Conservation (phyloP, 2,113 vertebrate genomes). For the Misgurnus anguillicaudatus region DNA sequence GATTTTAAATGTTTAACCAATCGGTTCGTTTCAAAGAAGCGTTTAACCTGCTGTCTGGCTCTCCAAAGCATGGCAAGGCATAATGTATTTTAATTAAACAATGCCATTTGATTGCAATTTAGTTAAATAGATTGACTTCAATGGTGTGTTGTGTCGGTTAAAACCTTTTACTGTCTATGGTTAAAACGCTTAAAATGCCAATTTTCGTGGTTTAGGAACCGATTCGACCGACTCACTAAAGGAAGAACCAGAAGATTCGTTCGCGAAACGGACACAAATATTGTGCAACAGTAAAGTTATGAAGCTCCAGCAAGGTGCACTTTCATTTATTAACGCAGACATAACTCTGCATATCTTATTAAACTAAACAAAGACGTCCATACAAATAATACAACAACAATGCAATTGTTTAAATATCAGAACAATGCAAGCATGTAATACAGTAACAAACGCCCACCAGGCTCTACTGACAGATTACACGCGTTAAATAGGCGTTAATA, state of each 20-base stretch:
- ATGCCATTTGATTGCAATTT: no score
- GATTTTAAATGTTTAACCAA: no score
- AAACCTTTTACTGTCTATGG: no score
- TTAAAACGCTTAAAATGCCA: no score
- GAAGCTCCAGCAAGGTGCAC: not conserved
- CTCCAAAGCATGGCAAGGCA: no score
- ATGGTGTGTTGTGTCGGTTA: no score
- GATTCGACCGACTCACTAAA: not conserved
- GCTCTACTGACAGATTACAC: no score
- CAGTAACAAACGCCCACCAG: not conserved
- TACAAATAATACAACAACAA: not conserved
- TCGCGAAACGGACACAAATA: not conserved
- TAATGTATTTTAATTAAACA: no score
- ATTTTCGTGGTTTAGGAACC: not conserved
- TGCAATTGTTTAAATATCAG: not conserved
- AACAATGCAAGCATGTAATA: not conserved
- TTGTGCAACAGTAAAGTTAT: not conserved
- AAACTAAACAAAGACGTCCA: no score
- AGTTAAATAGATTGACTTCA: no score
- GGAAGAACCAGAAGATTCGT: not conserved
- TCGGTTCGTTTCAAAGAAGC: no score
- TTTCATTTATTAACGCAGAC: not conserved
- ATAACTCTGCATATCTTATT: not conserved
- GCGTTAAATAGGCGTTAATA: not conserved
- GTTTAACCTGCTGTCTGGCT: no score